Evolutionary conservation across 2,797 vertebrate species (phyloP).

Genomic region (Gila robusta): DNA sequence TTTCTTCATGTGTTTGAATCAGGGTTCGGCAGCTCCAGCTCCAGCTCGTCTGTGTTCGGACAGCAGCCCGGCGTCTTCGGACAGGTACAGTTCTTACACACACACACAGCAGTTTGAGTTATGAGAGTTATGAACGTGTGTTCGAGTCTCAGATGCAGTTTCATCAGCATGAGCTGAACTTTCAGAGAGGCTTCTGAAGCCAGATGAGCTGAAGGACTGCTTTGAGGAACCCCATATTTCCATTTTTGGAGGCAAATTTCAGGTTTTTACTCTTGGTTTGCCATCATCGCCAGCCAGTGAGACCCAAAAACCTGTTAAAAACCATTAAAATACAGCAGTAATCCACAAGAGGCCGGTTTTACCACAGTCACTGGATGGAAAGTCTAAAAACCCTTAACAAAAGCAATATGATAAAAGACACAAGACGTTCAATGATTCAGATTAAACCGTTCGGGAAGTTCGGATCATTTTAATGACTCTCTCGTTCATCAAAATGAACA

Average conservation of each 20-base stretch:
- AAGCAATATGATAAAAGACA: neutral
- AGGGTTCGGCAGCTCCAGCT: conserved; percentile 86
- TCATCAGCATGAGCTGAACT: too few species aligned
- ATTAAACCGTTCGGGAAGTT: neutral
- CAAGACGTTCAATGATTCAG: neutral
- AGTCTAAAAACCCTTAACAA: neutral
- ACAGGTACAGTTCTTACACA: conserved; percentile 80
- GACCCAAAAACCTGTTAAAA: neutral
- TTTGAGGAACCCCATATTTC: neutral
- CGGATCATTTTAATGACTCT: too few species aligned
- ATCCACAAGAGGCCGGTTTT: too few species aligned
- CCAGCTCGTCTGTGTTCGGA: conserved; percentile 86
- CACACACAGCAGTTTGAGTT: too few species aligned
- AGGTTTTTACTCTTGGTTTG: neutral
- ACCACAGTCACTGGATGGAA: too few species aligned
- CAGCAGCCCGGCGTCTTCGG: conserved; percentile 88
- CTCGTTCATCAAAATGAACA: too few species aligned
- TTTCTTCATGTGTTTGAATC: conserved; percentile 39
- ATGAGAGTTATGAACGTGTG: too few species aligned
- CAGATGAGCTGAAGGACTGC: too few species aligned
- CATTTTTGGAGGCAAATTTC: neutral
- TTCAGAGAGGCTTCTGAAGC: too few species aligned
- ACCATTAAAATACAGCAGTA: neutral
- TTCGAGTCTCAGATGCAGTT: too few species aligned
- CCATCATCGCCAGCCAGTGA: neutral